Percentiles rank a stretch among this genome's conserved stretches.
phyloP scores from a whole-genome alignment of 2,888 invertebrate species.

The Sphaeridia pumilis region DNA sequence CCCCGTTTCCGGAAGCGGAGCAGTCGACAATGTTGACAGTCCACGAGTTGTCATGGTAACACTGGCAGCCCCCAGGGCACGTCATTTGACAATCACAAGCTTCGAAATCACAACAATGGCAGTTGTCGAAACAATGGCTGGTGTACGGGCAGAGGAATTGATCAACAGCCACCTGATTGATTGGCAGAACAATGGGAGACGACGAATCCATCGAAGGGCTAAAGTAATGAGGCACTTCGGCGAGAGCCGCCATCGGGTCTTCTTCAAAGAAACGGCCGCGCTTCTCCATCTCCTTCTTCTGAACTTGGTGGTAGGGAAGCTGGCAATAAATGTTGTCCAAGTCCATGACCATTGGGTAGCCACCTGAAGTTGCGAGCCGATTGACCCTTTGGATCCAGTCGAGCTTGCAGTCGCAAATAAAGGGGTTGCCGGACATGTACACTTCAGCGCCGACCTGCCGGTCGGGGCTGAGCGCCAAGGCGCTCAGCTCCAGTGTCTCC shows the following conservation, averaged over 20 bases:
- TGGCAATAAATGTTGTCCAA: slow-evolving; percentile 79
- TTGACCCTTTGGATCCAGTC: slow-evolving; percentile 89
- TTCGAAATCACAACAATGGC: slow-evolving; percentile 61
- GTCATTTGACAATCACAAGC: slow-evolving; percentile 96
- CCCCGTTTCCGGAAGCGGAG: slow-evolving; percentile 45
- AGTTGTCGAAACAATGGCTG: slow-evolving; percentile 44
- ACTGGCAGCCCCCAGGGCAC: slow-evolving; percentile 83
- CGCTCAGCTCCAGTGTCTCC: slow-evolving; percentile 76
- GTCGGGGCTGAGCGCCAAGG: slow-evolving; percentile 67
- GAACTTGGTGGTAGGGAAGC: slow-evolving; percentile 59
- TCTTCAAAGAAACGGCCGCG: neutral
- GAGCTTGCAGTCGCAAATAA: slow-evolving; percentile 88
- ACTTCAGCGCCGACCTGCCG: slow-evolving; percentile 59
- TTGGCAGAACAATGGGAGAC: slow-evolving; percentile 3
- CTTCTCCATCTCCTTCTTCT: neutral
- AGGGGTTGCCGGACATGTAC: slow-evolving; percentile 86
- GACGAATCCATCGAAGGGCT: neutral
- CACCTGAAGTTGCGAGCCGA: slow-evolving; percentile 45
- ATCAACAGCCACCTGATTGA: slow-evolving; percentile 39
- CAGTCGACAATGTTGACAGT: slow-evolving; percentile 86
- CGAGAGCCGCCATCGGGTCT: neutral
- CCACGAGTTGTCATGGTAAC: slow-evolving; percentile 89
- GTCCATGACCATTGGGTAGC: slow-evolving; percentile 52
- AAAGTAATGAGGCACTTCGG: neutral
- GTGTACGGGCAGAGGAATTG: slow-evolving; percentile 79